Evolutionary conservation across 1,140 invertebrate genomes (phyloP).

Genomic region (Acyrthosiphon pisum): DNA sequence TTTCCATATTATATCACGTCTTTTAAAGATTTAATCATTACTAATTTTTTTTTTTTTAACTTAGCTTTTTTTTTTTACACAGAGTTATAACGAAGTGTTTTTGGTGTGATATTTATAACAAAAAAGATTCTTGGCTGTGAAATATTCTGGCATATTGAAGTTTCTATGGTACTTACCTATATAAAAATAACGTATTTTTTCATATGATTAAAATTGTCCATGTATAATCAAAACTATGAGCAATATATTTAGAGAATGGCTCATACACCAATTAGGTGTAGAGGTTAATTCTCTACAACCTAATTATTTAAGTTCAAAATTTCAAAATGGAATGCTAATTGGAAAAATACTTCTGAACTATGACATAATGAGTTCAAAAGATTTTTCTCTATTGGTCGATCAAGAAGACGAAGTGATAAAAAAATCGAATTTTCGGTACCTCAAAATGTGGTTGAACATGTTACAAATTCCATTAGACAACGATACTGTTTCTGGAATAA

Average conservation of each 20-base stretch:
- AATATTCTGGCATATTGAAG: background rate
- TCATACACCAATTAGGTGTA: slow-evolving; percentile 15
- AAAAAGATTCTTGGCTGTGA: background rate
- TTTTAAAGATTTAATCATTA: too few relatives aligned
- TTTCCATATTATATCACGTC: too few relatives aligned
- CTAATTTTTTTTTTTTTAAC: too few relatives aligned
- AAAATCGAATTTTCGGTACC: background rate
- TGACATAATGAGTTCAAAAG: background rate
- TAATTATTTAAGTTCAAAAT: background rate
- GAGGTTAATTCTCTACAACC: background rate
- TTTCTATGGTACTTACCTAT: background rate
- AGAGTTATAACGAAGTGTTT: too few relatives aligned
- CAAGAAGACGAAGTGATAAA: background rate
- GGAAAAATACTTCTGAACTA: slow-evolving; percentile 37
- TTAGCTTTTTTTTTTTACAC: too few relatives aligned
- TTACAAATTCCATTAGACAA: slow-evolving; percentile 23
- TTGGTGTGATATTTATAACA: background rate
- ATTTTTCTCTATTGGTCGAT: background rate
- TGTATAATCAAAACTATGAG: background rate
- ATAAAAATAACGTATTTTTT: background rate
- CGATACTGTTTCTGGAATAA: slow-evolving; percentile 8
- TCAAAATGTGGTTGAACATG: background rate
- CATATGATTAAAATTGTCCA: background rate
- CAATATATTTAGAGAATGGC: slow-evolving; percentile 38
- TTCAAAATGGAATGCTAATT: slow-evolving; percentile 44